Evolutionary conservation across 2,888 invertebrate species (phyloP).

Genomic region (Coelinius sp.): DNA sequence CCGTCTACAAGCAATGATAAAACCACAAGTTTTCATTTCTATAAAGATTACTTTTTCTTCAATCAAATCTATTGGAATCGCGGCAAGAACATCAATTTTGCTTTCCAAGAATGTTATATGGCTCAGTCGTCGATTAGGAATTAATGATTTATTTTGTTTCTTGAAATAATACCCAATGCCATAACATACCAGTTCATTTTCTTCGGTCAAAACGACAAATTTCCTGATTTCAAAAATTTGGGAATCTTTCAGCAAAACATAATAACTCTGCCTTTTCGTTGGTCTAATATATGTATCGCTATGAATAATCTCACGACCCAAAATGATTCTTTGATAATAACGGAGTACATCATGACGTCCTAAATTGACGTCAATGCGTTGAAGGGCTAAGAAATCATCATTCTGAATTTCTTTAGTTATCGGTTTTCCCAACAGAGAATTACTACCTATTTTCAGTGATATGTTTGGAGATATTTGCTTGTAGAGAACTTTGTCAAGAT

Average conservation of each 20-base stretch:
- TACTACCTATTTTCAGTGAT: neutral
- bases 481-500: neutral
- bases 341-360: neutral
- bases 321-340: neutral
- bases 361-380: neutral
- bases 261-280: neutral
- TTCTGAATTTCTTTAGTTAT: neutral
- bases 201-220: too few species aligned
- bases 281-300: neutral
- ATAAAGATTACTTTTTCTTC: neutral
- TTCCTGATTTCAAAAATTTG: too few species aligned
- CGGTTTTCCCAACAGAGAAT: slow-evolving; percentile 6
- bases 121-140: too few species aligned
- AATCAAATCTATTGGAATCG: neutral
- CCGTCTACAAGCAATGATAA: neutral
- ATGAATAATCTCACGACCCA: neutral
- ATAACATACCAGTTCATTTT: too few species aligned
- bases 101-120: neutral
- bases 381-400: neutral
- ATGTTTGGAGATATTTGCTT: neutral
- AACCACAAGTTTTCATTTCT: neutral
- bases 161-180: too few species aligned
- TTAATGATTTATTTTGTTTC: too few species aligned
- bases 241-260: too few species aligned
- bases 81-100: neutral